Base-by-base conservation (phyloP, 2,888 invertebrate genomes). In the Thalpophila matura region DNA sequence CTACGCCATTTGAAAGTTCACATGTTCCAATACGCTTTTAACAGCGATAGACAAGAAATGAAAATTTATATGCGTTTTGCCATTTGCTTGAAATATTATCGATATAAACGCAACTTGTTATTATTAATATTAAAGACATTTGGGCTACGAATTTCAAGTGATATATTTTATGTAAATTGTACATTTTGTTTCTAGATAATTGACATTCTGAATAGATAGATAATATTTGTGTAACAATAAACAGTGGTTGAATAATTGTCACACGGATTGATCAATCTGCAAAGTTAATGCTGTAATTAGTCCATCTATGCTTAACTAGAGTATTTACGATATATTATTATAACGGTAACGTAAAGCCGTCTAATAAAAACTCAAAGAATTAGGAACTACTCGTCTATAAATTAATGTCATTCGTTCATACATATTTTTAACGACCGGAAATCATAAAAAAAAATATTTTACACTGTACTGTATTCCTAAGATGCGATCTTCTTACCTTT, bases 41-140 rank as follows among this genome's bases (percentile, higher is more conserved):
- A 33, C 46, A 53, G 42, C n/a, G 56, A 60, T 46, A 57, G 49
- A 56, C 49, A 54, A 49, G 55, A n/a, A 27, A 27, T 54, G 12
- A n/a, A 57, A 57, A 65, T 72, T 53, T 60, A 60, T 72, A 53
- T 37, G 18, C 38, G 24, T 38, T 42, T 59, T 54, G 38, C 27
- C 49, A 56, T 60, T 66, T 57, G 33, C 33, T 10, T 42, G 22
- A 57, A 57, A 56, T 68, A 47, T 50, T 54, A 35, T 38, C 38
- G 20, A 26, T 49, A 16, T 61, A 42, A n/a, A n/a, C 47, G 42
- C 29, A 5, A 29, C 24, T 10, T 18, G 20, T 22, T 20, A 38
- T 5, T 37, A 26, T 9, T 26, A 18, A 10, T 38, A 27, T 51
- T 12, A 16, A 9, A 31, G 22, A 38, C 24, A n/a, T 29, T n/a